Evolutionary conservation across 2,797 vertebrate genomes (phyloP).

Genomic region (Antrozous pallidus): DNA sequence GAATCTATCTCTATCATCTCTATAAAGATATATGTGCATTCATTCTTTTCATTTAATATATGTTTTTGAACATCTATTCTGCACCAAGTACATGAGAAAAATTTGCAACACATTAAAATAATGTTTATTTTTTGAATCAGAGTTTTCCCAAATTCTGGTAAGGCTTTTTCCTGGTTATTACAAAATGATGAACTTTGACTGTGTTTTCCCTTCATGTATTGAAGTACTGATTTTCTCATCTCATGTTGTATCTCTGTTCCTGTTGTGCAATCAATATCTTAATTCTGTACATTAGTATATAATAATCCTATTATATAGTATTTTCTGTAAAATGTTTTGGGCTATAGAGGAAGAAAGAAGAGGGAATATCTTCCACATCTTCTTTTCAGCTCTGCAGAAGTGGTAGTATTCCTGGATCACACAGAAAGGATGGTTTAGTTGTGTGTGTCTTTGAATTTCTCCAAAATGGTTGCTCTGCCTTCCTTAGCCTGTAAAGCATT

Average conservation of each 20-base stretch:
- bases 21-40: neutral
- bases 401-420: neutral
- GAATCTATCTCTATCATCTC: neutral
- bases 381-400: neutral
- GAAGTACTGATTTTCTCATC: neutral
- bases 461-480: neutral
- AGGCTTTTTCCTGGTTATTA: neutral
- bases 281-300: neutral
- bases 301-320: neutral
- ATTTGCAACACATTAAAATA: neutral
- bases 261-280: neutral
- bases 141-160: neutral
- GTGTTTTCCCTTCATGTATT: neutral
- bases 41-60: neutral
- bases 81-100: neutral
- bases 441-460: slow-evolving; percentile 13
- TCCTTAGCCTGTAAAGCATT: neutral
- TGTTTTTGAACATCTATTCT: neutral
- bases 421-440: neutral
- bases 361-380: neutral
- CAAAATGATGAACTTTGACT: neutral
- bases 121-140: neutral
- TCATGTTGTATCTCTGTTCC: neutral
- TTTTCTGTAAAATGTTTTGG: neutral
- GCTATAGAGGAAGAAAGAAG: neutral